Conservation (phyloP, 2,797 vertebrate species). For the Pterois miles region DNA sequence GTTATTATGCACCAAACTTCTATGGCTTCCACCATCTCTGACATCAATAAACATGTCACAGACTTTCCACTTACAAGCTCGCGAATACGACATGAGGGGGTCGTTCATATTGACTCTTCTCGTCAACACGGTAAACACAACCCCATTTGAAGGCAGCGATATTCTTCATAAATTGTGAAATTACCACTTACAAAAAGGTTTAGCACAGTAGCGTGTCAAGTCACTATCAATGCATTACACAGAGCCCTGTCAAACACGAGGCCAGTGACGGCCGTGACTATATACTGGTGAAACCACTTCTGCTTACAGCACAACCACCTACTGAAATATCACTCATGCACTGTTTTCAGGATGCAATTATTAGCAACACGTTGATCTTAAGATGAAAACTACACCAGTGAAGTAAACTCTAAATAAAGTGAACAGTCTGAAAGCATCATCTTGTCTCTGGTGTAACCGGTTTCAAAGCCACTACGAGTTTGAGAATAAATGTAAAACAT, state of each 20-base stretch:
- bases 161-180: background rate
- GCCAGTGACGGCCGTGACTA: background rate
- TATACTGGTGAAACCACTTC: background rate
- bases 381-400: background rate
- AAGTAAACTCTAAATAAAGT: constrained; percentile 1
- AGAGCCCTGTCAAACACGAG: background rate
- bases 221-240: background rate
- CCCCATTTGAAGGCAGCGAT: no score
- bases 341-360: background rate
- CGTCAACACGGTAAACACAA: no score
- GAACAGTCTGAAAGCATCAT: background rate
- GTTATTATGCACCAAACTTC: no score
- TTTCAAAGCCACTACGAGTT: constrained; percentile 57
- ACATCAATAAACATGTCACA: no score
- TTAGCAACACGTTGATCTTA: constrained; percentile 9
- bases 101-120: no score
- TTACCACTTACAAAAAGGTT: background rate
- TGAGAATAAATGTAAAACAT: constrained; percentile 60
- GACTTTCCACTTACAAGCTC: no score
- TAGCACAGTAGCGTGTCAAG: background rate
- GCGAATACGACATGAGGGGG: no score
- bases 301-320: background rate
- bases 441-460: background rate
- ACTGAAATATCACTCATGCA: background rate
- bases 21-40: no score